Conservation (phyloP, 2,797 vertebrate genomes). For the Nasua narica region DNA sequence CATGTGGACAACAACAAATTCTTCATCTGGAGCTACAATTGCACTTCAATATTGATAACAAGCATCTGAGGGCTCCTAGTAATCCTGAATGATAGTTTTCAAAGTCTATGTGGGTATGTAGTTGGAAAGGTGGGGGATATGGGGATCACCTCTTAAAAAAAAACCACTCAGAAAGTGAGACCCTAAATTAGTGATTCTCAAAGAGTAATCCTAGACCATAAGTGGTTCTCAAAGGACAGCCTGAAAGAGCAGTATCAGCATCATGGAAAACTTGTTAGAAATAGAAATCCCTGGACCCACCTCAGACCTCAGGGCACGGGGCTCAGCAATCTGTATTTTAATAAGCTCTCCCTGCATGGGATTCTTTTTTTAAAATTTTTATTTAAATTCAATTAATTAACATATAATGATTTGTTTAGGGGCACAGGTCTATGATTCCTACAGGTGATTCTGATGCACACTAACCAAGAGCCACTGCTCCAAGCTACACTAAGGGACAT, state of each 20-base stretch:
- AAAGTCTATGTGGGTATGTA: neutral
- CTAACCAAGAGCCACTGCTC: neutral
- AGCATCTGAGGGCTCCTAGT: neutral
- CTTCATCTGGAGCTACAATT: neutral
- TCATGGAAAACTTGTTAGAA: neutral
- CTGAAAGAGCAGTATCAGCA: neutral
- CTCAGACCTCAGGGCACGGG: neutral
- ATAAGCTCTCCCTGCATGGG: neutral
- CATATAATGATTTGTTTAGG: too few species aligned
- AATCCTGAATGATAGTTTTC: neutral
- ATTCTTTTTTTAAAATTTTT: neutral
- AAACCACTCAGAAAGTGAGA: neutral
- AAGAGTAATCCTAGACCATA: neutral
- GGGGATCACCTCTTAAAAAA: neutral
- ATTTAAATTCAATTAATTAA: too few species aligned
- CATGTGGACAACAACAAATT: neutral
- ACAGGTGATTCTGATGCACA: neutral
- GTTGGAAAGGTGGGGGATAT: neutral
- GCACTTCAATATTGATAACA: neutral
- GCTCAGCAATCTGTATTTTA: neutral
- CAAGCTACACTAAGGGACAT: neutral
- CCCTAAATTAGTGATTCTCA: neutral
- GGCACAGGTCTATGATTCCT: too few species aligned
- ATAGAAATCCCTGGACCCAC: neutral
- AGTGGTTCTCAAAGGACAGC: neutral